These are phyloP conservation scores for Chunga burmeisteri DNA, from an alignment of 2,113 vertebrate genomes.

Conservation along the genomic window DNA sequence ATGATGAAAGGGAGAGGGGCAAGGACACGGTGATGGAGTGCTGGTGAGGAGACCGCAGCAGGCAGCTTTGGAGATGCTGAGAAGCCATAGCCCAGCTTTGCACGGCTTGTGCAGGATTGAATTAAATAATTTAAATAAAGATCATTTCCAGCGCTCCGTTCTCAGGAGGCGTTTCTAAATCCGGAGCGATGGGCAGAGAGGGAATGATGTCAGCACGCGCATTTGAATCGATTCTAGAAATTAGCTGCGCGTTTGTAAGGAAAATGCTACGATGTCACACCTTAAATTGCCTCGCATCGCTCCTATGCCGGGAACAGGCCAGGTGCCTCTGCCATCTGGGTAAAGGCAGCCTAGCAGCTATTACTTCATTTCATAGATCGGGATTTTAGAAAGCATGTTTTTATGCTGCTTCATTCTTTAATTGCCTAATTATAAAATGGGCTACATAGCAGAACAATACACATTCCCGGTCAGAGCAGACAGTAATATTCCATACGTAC, in stretches of 20 bases:
- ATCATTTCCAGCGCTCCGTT: not conserved
- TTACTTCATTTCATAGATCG: not conserved
- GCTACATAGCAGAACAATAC: not conserved
- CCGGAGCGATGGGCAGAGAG: not conserved
- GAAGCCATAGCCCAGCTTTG: not conserved
- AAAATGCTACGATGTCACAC: not conserved
- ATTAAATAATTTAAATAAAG: not conserved
- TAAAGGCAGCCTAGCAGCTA: not conserved
- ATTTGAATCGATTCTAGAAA: not conserved
- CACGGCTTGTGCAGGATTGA: not conserved
- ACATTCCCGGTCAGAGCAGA: accelerated
- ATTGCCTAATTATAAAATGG: not conserved
- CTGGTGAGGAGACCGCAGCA: not conserved
- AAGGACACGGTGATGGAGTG: not conserved
- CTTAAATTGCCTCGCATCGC: not conserved
- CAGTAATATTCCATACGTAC: not conserved
- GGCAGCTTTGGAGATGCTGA: not conserved
- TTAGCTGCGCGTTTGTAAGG: accelerated
- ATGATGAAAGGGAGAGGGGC: not conserved
- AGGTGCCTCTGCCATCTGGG: not conserved
- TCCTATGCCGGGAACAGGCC: not conserved
- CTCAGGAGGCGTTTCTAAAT: not conserved
- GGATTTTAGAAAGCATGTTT: accelerated
- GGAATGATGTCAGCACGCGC: not conserved
- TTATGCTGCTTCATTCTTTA: not conserved